A percentile compares a stretch with the other conserved stretches of the same genome.
Conservation (phyloP, 64 coral and sea anemone species). For the Porites australiensis region DNA sequence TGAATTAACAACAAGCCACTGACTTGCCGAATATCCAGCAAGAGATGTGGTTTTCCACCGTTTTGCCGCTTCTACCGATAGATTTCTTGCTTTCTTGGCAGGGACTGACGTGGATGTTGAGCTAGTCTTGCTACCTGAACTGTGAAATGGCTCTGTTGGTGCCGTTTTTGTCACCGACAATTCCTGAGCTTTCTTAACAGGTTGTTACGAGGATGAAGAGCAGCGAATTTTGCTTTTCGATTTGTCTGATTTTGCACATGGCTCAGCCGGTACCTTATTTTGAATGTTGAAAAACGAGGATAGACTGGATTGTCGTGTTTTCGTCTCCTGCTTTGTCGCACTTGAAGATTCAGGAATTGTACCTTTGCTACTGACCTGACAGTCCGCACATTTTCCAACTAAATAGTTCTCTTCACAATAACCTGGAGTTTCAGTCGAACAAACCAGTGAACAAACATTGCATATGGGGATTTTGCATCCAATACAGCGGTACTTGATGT, state of each 20-base stretch:
- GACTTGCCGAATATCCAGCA: constrained; percentile 27
- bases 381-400: constrained; percentile 65
- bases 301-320: constrained; percentile 42
- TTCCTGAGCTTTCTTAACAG: too few relatives aligned
- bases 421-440: constrained; percentile 59
- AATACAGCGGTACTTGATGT: constrained; percentile 59
- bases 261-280: background rate
- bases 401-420: constrained; percentile 47
- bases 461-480: constrained; percentile 58
- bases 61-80: constrained; percentile 59
- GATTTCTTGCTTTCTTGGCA: constrained; percentile 35
- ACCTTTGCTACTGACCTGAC: constrained; percentile 27
- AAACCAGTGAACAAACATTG: constrained; percentile 49
- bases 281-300: constrained; percentile 38
- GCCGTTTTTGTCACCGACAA: too few relatives aligned
- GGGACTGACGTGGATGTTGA: background rate
- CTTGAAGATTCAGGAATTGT: constrained; percentile 21
- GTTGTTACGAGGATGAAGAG: too few relatives aligned
- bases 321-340: constrained; percentile 24
- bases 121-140: background rate
- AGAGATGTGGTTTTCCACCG: constrained; percentile 55
- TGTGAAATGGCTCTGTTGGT: too few relatives aligned
- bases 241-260: too few relatives aligned
- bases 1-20: constrained; percentile 76
- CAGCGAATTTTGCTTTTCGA: too few relatives aligned